Percentiles rank a stretch among this genome's conserved stretches.
phyloP scores from a whole-genome alignment of 2,113 vertebrate genomes.

The Ctenomys sociabilis region DNA sequence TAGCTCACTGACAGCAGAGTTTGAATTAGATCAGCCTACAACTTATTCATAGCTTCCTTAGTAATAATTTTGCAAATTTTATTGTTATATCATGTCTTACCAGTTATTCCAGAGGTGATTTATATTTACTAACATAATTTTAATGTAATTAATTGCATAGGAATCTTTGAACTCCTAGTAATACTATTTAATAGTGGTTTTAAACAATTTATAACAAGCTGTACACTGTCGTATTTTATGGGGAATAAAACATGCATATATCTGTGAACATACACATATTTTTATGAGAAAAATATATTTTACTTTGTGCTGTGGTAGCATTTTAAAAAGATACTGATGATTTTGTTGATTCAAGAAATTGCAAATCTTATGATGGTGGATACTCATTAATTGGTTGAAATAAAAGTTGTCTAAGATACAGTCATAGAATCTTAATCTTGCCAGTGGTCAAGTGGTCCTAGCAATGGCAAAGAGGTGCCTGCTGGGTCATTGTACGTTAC shows the following conservation, averaged over 20 bases:
- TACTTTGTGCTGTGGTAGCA: background rate
- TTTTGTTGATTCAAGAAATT: conserved; percentile 39
- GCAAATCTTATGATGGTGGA: background rate
- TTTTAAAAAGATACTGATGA: background rate
- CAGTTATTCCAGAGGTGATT: background rate
- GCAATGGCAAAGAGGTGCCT: background rate
- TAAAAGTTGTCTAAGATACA: background rate
- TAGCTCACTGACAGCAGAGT: conserved; percentile 33
- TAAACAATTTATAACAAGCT: background rate
- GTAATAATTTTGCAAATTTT: background rate
- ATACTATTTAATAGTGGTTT: background rate
- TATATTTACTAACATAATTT: conserved; percentile 11
- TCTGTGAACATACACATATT: background rate
- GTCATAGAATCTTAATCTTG: background rate
- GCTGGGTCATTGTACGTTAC: conserved; percentile 12
- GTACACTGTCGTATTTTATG: conserved; percentile 3
- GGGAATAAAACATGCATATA: background rate
- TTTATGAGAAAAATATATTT: conserved; percentile 21
- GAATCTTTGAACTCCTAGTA: background rate
- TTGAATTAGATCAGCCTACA: background rate
- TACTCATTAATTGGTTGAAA: background rate
- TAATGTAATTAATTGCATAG: conserved; percentile 10
- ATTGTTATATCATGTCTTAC: conserved; percentile 26
- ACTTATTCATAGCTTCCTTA: background rate
- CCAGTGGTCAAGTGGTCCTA: background rate